Conservation (phyloP, 2,888 invertebrate species). For the Alcis repandata region DNA sequence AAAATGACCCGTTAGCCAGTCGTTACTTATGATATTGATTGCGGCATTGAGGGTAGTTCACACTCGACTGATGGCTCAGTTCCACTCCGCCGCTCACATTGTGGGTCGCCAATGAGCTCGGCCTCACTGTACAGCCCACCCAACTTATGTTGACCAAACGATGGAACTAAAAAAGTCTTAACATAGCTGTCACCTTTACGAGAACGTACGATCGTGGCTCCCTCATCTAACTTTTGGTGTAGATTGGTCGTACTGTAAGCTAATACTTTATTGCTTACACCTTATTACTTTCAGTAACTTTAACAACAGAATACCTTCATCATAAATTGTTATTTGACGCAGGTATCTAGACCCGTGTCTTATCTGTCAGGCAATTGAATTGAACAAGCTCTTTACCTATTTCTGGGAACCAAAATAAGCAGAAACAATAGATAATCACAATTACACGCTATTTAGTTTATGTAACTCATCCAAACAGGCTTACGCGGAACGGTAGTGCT, state of each 20-base stretch:
- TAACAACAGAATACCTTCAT: background rate
- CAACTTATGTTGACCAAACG: background rate
- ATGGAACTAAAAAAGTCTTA: slow-evolving; percentile 21
- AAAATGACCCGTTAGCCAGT: slow-evolving; percentile 14
- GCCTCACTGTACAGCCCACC: slow-evolving; percentile 21
- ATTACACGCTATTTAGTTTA: background rate
- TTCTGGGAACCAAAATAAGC: background rate
- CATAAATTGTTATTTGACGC: background rate
- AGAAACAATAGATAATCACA: background rate
- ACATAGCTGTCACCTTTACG: background rate
- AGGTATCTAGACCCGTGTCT: background rate
- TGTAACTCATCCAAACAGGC: background rate
- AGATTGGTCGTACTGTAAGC: background rate
- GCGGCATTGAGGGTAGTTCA: slow-evolving; percentile 67
- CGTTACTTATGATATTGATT: slow-evolving; percentile 50
- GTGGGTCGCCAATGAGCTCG: slow-evolving; percentile 66
- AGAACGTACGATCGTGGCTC: background rate
- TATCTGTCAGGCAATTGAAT: background rate
- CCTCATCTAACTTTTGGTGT: background rate
- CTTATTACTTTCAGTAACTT: background rate
- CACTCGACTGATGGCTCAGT: slow-evolving; percentile 75
- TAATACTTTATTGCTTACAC: slow-evolving; percentile 41
- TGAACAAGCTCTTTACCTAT: background rate
- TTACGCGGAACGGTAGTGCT: too few species aligned
- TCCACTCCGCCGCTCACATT: slow-evolving; percentile 71